These are phyloP conservation scores for Drosophila macrospina DNA, from an alignment of 2,888 invertebrate genomes.

Conservation along the genomic window DNA sequence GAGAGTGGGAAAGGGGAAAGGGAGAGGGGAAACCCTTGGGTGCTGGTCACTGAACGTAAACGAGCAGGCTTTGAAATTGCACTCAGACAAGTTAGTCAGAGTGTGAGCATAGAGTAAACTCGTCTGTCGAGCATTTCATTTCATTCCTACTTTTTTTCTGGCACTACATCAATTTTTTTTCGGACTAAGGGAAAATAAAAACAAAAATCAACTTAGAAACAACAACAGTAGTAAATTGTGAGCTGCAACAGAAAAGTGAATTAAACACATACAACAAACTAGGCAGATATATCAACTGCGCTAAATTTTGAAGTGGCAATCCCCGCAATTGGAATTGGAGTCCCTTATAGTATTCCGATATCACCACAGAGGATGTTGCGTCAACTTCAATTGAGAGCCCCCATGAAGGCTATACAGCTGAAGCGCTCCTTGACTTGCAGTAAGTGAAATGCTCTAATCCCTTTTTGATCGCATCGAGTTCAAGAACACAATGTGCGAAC, in stretches of 20 bases:
- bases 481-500: no score
- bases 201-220: constrained; percentile 43
- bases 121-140: constrained; percentile 54
- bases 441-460: constrained; percentile 29
- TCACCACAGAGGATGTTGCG: constrained; percentile 43
- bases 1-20: background rate
- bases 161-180: constrained; percentile 55
- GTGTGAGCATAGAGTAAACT: constrained; percentile 31
- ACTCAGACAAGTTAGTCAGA: constrained; percentile 47
- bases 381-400: constrained; percentile 42
- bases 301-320: constrained; percentile 45
- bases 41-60: constrained; percentile 20
- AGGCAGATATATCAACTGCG: constrained; percentile 30
- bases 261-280: constrained; percentile 27
- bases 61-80: constrained; percentile 62
- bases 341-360: constrained; percentile 20
- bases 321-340: constrained; percentile 39
- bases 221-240: constrained; percentile 49
- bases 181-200: constrained; percentile 48
- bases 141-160: constrained; percentile 54
- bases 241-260: constrained; percentile 45
- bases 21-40: constrained; percentile 8
- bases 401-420: constrained; percentile 32
- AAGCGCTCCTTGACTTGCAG: constrained; percentile 38
- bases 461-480: no score